Evolutionary conservation across 1,140 invertebrate genomes (phyloP).

Genomic region (Drosophila mauritiana): DNA sequence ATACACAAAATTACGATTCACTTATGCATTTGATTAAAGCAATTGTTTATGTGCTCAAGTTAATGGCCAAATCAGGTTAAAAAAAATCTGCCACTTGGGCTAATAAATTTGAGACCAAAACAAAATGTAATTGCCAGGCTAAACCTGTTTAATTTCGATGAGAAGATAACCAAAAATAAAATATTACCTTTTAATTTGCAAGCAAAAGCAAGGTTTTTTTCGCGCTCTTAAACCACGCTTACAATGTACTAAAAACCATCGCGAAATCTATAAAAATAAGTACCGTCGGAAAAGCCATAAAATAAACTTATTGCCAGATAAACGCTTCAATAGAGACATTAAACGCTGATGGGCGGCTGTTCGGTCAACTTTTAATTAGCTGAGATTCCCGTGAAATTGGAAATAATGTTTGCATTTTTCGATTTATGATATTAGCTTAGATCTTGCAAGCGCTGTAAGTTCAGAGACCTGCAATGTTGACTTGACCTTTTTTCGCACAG

Average conservation of each 20-base stretch:
- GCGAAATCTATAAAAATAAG: not conserved
- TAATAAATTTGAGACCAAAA: not conserved
- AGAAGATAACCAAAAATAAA: not conserved
- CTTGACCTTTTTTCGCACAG: not conserved
- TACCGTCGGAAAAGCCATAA: not conserved
- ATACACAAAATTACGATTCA: not conserved
- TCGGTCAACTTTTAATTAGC: not conserved
- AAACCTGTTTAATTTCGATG: not conserved
- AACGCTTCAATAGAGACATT: not conserved
- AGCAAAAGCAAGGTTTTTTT: too few species aligned
- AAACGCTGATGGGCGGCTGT: not conserved
- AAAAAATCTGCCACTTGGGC: too few species aligned
- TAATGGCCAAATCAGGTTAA: not conserved
- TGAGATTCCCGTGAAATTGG: constrained; percentile 3
- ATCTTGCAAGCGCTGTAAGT: too few species aligned
- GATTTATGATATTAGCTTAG: not conserved
- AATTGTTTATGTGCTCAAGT: not conserved
- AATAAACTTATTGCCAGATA: not conserved
- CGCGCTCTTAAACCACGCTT: not conserved
- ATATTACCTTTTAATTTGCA: not conserved
- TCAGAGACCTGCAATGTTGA: not conserved
- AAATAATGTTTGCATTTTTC: not conserved
- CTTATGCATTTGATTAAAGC: not conserved
- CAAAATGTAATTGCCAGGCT: not conserved
- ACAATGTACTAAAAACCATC: not conserved